phyloP scores from a whole-genome alignment of 2,113 vertebrate genomes.

The Galeopterus variegatus region DNA sequence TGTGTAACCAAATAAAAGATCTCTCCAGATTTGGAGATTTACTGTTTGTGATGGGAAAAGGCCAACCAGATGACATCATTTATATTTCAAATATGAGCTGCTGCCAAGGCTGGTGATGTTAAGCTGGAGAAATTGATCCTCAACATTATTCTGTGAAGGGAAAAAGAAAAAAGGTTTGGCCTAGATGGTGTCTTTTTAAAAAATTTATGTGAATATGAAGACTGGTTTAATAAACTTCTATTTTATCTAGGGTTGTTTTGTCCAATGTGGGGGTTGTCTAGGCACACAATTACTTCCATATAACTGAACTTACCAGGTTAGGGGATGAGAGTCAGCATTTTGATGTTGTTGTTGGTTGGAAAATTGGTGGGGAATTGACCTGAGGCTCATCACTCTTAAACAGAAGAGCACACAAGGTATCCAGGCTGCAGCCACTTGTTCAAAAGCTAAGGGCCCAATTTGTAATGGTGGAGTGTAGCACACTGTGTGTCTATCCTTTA shows the following conservation, averaged over 20 bases:
- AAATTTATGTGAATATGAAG: slow-evolving; percentile 86
- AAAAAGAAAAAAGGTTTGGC: slow-evolving; percentile 78
- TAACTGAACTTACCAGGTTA: slow-evolving; percentile 80
- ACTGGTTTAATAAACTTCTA: slow-evolving; percentile 78
- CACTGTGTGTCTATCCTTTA: not conserved
- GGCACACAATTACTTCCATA: slow-evolving; percentile 45
- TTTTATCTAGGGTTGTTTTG: slow-evolving; percentile 77
- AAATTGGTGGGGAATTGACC: not conserved
- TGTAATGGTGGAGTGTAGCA: not conserved
- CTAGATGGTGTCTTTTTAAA: slow-evolving; percentile 81
- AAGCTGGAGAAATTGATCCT: slow-evolving; percentile 90
- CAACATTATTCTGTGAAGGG: slow-evolving; percentile 84
- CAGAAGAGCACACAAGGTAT: not conserved
- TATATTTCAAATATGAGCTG: slow-evolving; percentile 88
- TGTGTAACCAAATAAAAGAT: slow-evolving; percentile 93
- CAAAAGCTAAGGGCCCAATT: not conserved
- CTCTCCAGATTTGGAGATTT: slow-evolving; percentile 91
- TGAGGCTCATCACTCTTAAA: not conserved
- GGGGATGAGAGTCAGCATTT: slow-evolving; percentile 68
- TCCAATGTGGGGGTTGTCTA: not conserved
- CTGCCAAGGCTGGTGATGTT: slow-evolving; percentile 89
- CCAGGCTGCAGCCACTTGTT: not conserved
- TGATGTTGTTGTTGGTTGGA: not conserved
- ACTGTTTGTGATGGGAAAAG: slow-evolving; percentile 91
- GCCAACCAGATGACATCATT: slow-evolving; percentile 93